Base-by-base conservation (phyloP, 1,140 invertebrate genomes). In the Aporrectodea caliginosa region DNA sequence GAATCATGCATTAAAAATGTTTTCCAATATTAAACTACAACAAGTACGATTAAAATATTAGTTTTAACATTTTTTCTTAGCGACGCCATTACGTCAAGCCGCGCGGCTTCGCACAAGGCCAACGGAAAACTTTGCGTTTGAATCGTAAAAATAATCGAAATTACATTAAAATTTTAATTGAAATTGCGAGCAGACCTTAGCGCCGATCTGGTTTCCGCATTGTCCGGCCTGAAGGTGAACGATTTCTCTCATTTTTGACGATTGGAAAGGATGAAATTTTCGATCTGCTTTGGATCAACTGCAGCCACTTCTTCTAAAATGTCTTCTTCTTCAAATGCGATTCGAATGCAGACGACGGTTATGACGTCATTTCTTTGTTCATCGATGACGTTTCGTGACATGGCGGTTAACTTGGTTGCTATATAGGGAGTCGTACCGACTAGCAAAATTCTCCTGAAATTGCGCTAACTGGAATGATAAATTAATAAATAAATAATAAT, bases 221-320 rank as follows among this genome's bases (percentile, higher is more conserved):
- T 79, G 78, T 16, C 78, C 78, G 32, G 78, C 80, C 32, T 74
- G 77, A 29, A 73, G 73, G 72, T 73, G 77, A 33, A 79, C 78
- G 31, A 81, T 80, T 75, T 81, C 80, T 27, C 78, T 74, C 73
- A 81, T 80, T 34, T 81, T 81, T n/a, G 79, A 31, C 29, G 29
- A 35, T 58, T 16, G 34, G 31, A 69, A 71, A 32, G 43, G 43
- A 58, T 22, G 22, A 58, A 58, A 58, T 6, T 58, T 58, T 58
- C 43, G 43, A 58, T 58, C 6, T 58, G 6, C 22, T 58, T 58
- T 58, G 43, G 43, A 58, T 12, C 43, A 22, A n/a, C n/a, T n/a
- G n/a, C n/a, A n/a, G n/a, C n/a, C n/a, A n/a, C n/a, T n/a, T n/a
- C n/a, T n/a, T n/a, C n/a, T n/a, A n/a, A n/a, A n/a, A n/a, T n/a